These are phyloP conservation scores for Campaea margaritaria DNA, from an alignment of 2,888 invertebrate species.

Conservation along the genomic window DNA sequence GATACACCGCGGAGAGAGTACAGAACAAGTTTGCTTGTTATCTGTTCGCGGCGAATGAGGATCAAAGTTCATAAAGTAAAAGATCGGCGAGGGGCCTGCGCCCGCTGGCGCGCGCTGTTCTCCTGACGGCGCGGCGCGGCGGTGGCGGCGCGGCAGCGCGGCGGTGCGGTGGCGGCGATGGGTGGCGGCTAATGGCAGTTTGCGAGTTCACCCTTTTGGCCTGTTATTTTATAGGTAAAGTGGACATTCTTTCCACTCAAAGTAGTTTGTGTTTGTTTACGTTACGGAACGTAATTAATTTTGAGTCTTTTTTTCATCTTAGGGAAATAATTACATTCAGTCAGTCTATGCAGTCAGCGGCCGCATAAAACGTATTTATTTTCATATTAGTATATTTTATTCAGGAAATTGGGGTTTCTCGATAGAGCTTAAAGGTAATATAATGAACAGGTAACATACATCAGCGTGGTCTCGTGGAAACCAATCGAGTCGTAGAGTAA, in stretches of 20 bases:
- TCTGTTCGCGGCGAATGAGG: not conserved
- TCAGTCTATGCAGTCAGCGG: not conserved
- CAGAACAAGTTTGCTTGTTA: too few relatives aligned
- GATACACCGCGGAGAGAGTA: not conserved
- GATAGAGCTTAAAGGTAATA: not conserved
- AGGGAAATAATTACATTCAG: slow-evolving; percentile 9
- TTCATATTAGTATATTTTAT: slow-evolving; percentile 2
- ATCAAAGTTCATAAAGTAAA: not conserved
- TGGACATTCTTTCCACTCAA: slow-evolving; percentile 1
- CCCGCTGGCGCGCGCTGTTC: not conserved
- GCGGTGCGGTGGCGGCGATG: not conserved
- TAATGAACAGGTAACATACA: too few relatives aligned
- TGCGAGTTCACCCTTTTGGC: slow-evolving; percentile 4
- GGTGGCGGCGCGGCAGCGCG: too few relatives aligned
- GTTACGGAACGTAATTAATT: slow-evolving; percentile 11
- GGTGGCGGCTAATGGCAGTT: not conserved
- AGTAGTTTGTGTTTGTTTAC: slow-evolving; percentile 2
- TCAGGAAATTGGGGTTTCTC: not conserved
- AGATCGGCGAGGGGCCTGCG: not conserved
- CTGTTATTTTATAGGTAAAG: slow-evolving; percentile 1
- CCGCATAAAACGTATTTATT: not conserved
- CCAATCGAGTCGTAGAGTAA: too few relatives aligned
- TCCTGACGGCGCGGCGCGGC: not conserved
- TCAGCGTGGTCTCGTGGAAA: too few relatives aligned
- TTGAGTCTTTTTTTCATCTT: slow-evolving; percentile 3